Evolutionary conservation across 2,888 invertebrate genomes (phyloP), one percentile per base, ranked within the genome.

Genomic region (Eupithecia subfuscata): DNA sequence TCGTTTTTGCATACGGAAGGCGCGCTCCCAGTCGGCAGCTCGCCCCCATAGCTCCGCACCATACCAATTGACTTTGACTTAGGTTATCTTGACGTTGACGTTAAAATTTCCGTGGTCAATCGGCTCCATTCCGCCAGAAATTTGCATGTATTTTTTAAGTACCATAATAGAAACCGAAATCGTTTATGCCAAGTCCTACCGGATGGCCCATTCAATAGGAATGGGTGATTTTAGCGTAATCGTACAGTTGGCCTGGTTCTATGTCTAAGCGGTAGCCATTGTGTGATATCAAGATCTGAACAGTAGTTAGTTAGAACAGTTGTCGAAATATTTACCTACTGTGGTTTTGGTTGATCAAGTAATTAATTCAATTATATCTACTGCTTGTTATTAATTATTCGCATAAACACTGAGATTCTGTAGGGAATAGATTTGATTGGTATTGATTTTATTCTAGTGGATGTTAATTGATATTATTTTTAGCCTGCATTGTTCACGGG

Each of bases 361-460:
- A 75, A 75, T 64, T 64, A 64, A 64, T 64, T 64, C 34, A 64
- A 64, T 64, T 75, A 69, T 69, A 75, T 56, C 45, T 56, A 63
- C 52, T 65, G 75, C 72, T 72, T 75, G 64, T 34, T 30, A 34
- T 34, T 34, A 64, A 64, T 64, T 64, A 34, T 64, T 64, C 9
- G 34, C 18, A 34, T 18, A 64, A 64, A 34, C 64, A 34, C 34
- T 12, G 60, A 25, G 22, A 60, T 60, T 22, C 25, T 25, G 60
- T 1, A 22, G 60, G 25, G 60, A 60, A 25, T 25, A 60, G 60
- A 60, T 60, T 60, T 25, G 60, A 60, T 60, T 60, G 25, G 60
- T 60, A 4, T 60, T 7, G 18, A 18, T 30, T 30, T 6, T 56
- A 56, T 56, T 56, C n/a, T 56, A 22, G 52, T 22, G 11, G 52